Percentiles rank a stretch among this genome's conserved stretches.
Evolutionary conservation across 92 coral and sea anemone genomes (phyloP).

Genomic region (Montipora capitata): DNA sequence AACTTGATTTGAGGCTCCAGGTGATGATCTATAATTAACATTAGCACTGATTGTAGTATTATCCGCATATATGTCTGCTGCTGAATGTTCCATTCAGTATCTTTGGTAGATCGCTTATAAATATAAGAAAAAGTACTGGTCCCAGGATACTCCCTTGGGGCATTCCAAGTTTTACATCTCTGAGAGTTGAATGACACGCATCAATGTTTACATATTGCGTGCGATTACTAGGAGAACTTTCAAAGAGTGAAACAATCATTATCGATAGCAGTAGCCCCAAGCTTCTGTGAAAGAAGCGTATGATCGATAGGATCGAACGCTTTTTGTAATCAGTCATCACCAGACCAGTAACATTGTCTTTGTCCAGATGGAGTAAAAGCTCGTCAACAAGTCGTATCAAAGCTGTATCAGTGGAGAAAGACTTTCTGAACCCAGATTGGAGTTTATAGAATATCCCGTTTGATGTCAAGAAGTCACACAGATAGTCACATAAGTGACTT

Average conservation of each 20-base stretch:
- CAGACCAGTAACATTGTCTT: too few relatives aligned
- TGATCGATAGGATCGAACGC: slow-evolving; percentile 55
- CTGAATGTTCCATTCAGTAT: neutral
- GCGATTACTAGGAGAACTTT: neutral
- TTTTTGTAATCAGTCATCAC: slow-evolving; percentile 42
- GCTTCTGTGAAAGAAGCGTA: slow-evolving; percentile 38
- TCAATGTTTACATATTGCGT: slow-evolving; percentile 12
- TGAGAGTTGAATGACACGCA: slow-evolving; percentile 36
- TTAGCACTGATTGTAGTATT: slow-evolving; percentile 47
- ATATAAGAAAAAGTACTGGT: slow-evolving; percentile 60
- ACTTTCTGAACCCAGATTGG: slow-evolving; percentile 38
- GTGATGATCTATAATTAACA: slow-evolving; percentile 33
- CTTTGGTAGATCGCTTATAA: slow-evolving; percentile 46
- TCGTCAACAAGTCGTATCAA: slow-evolving; percentile 27
- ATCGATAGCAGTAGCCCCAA: slow-evolving; percentile 34
- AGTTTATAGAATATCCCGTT: slow-evolving; percentile 14
- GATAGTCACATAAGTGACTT: slow-evolving; percentile 26
- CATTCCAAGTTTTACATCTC: slow-evolving; percentile 41
- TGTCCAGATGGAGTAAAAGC: too few relatives aligned
- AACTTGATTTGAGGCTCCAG: slow-evolving; percentile 9
- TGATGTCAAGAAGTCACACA: slow-evolving; percentile 42
- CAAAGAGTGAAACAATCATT: slow-evolving; percentile 10
- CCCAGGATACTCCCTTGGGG: slow-evolving; percentile 68
- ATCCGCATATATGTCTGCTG: slow-evolving; percentile 71
- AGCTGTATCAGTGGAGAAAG: slow-evolving; percentile 39